Base-by-base conservation (phyloP, 2,113 vertebrate species). In the Pampusana beccarii region DNA sequence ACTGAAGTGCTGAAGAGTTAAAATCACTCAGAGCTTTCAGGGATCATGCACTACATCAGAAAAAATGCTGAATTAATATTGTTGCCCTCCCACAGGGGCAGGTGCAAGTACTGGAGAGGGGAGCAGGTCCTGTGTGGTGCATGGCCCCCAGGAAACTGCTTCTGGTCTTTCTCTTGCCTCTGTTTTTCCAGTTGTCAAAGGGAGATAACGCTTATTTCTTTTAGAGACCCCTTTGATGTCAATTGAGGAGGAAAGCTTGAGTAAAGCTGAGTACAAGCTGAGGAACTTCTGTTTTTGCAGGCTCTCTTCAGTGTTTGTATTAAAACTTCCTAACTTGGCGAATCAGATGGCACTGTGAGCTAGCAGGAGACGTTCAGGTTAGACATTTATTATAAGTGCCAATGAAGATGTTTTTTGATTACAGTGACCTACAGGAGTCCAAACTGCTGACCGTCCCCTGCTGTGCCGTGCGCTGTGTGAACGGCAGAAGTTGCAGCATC, bases 21-120 rank as follows among this genome's bases (percentile, higher is more conserved):
- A 80, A 92, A 93, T 26, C 72, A 13, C 77, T 93, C 8, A 62
- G 81, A 72, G 46, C 51, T 77, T 50, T 77, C 64, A 65, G 53
- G 57, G 61, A 92, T 84, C 57, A 80, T 80, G 34, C 51, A 14
- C 24, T 53, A 48, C 31, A 88, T 67, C 64, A 84, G 79, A 56
- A 86, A 46, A 88, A 94, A 42, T 34, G 29, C 26, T 16, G 72
- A 78, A 20, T 60, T 54, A 7, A 66, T 56, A 6, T 17, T 13
- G 23, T 2, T 53, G 20, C 8, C 11, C 16, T 85, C 57, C n/a
- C 1, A 2, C 11, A 10, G 62, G 54, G 36, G 13, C 33, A 82
- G 65, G 8, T 81, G 33, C 16, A 86, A 13, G 36, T 14, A 5
- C 11, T 48, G 71, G 58, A 48, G 38, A 16, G 33, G 16, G 23